phyloP scores from a whole-genome alignment of 1,140 invertebrate genomes.

The Drosophila asahinai region DNA sequence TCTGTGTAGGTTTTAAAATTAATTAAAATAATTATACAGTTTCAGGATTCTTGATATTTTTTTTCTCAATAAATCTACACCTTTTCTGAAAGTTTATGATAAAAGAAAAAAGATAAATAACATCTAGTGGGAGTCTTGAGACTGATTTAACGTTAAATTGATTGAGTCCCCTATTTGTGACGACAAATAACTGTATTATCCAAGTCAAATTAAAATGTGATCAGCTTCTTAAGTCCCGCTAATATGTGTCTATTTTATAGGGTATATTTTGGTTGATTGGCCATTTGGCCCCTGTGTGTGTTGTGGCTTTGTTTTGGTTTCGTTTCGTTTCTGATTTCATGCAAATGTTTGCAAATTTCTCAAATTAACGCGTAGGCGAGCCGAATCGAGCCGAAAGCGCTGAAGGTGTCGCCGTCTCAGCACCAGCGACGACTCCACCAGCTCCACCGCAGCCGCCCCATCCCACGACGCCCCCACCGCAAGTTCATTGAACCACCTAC shows the following conservation, averaged over 20 bases:
- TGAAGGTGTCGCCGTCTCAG: constrained; percentile 63
- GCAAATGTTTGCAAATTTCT: constrained; percentile 79
- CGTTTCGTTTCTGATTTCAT: constrained; percentile 62
- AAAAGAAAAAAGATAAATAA: too few species aligned
- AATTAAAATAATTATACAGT: too few species aligned
- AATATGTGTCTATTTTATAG: constrained; percentile 5
- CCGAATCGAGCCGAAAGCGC: constrained; percentile 51
- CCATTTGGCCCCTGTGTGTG: constrained; percentile 34
- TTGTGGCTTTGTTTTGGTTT: constrained; percentile 44
- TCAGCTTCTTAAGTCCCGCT: not conserved
- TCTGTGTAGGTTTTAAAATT: too few species aligned
- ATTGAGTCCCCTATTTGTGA: not conserved
- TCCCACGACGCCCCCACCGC: constrained; percentile 70
- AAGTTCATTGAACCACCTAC: constrained; percentile 83
- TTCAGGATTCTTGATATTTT: too few species aligned
- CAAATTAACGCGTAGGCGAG: constrained; percentile 77
- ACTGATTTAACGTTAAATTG: not conserved
- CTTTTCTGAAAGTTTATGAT: too few species aligned
- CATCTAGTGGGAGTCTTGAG: too few species aligned
- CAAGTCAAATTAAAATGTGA: not conserved
- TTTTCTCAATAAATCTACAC: too few species aligned
- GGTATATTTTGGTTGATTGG: constrained; percentile 26
- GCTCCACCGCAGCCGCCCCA: constrained; percentile 53
- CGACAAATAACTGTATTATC: not conserved
- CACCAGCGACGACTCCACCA: constrained; percentile 24